Percentiles rank a stretch among this genome's conserved stretches.
Evolutionary conservation across 1,140 invertebrate genomes (phyloP).

Genomic region (Himalopsyche phryganea): DNA sequence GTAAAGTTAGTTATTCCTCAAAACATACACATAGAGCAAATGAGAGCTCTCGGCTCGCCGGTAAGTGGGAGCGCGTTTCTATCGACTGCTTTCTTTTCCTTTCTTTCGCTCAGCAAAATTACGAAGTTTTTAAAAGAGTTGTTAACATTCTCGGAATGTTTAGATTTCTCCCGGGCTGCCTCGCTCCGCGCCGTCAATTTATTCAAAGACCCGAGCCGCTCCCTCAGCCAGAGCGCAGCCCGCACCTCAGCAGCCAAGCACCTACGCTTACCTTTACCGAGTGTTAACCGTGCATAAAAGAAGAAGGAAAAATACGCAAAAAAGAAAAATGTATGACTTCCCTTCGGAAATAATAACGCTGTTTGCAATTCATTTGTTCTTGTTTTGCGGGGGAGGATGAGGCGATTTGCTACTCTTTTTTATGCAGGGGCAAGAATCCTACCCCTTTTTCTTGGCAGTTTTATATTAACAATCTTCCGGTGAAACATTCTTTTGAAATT

Average conservation of each 20-base stretch:
- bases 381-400: slow-evolving; percentile 18
- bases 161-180: slow-evolving; percentile 11
- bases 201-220: slow-evolving; percentile 16
- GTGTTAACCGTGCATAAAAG: slow-evolving; percentile 24
- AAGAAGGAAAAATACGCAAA: slow-evolving; percentile 17
- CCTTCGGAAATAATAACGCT: slow-evolving; percentile 35
- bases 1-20: slow-evolving; percentile 1
- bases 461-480: slow-evolving; percentile 33
- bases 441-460: slow-evolving; percentile 32
- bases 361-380: slow-evolving; percentile 36
- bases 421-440: slow-evolving; percentile 16
- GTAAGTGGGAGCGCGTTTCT: background rate
- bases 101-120: slow-evolving; percentile 2
- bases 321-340: slow-evolving; percentile 33
- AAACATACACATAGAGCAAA: background rate
- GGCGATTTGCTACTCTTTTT: slow-evolving; percentile 25
- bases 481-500: slow-evolving; percentile 32
- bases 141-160: slow-evolving; percentile 17
- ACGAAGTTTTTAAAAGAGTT: slow-evolving; percentile 10
- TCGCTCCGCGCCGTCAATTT: slow-evolving; percentile 20
- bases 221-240: no score
- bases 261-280: slow-evolving; percentile 4
- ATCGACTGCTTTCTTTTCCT: background rate
- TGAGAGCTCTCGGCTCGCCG: background rate
- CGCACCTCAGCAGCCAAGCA: background rate